Conservation (phyloP, 37 sponge, comb jelly and placozoan species). For the Dysidea cf. avara region DNA sequence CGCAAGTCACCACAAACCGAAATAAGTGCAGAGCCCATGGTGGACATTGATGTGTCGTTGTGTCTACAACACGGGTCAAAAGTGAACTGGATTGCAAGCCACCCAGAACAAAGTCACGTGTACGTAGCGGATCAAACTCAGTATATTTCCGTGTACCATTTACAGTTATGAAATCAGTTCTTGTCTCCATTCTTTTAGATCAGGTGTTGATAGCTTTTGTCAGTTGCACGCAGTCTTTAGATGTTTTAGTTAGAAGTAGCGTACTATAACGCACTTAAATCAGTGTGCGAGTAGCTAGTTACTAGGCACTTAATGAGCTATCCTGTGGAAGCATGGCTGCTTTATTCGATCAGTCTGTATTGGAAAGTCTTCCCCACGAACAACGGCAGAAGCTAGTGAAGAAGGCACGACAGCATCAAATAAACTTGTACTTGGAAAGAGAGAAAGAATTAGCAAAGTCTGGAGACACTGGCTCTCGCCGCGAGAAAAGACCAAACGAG, state of each 20-base stretch:
- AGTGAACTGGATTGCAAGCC: constrained; percentile 39
- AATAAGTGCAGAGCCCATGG: too few relatives aligned
- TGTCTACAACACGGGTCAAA: constrained; percentile 15
- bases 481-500: not conserved
- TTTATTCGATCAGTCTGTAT: too few relatives aligned
- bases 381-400: constrained; percentile 46
- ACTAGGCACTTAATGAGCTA: too few relatives aligned
- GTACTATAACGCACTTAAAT: not conserved
- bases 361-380: constrained; percentile 36
- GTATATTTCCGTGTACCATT: constrained; percentile 18
- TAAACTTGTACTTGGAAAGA: constrained; percentile 36
- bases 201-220: not conserved
- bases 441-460: constrained; percentile 23
- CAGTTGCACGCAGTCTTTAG: not conserved
- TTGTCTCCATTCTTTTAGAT: not conserved
- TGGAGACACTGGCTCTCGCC: not conserved
- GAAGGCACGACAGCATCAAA: constrained; percentile 51
- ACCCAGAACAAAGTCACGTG: not conserved
- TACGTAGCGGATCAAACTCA: constrained; percentile 32
- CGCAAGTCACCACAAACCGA: too few relatives aligned
- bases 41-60: too few relatives aligned
- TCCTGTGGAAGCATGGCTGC: too few relatives aligned
- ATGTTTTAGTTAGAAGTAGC: not conserved
- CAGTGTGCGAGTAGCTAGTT: not conserved
- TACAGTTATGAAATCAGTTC: not conserved